A percentile compares a stretch with the other conserved stretches of the same genome.
Conservation (phyloP, 2,113 vertebrate species). For the Eupsittula cactorum region DNA sequence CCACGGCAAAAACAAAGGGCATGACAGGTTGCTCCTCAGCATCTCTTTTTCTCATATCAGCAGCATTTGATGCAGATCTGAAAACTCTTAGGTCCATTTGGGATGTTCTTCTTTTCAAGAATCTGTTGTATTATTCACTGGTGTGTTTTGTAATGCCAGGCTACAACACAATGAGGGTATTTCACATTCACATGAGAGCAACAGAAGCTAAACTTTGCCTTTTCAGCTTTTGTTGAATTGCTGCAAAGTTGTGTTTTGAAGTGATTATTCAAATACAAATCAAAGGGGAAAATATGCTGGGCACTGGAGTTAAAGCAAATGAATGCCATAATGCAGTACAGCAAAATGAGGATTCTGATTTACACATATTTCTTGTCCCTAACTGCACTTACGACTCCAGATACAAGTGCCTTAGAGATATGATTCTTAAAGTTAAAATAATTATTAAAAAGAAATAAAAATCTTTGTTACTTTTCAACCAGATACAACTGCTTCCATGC, state of each 20-base stretch:
- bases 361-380: neutral
- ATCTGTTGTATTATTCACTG: neutral
- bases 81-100: neutral
- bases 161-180: neutral
- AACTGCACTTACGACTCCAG: neutral
- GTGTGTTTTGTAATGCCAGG: neutral
- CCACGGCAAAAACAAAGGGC: neutral
- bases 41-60: neutral
- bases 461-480: neutral
- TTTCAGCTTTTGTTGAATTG: conserved; percentile 18
- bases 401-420: neutral
- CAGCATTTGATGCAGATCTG: neutral
- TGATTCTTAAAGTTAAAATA: neutral
- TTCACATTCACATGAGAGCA: conserved; percentile 1
- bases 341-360: neutral
- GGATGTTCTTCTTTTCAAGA: neutral
- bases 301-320: neutral
- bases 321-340: accelerated
- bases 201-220: neutral
- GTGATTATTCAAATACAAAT: conserved; percentile 3
- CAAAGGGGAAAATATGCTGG: neutral
- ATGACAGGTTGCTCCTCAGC: neutral
- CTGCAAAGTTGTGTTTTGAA: conserved; percentile 19
- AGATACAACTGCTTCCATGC: neutral
- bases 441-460: neutral